Conservation (phyloP, 2,888 invertebrate species). For the Dexiosoma caninum region DNA sequence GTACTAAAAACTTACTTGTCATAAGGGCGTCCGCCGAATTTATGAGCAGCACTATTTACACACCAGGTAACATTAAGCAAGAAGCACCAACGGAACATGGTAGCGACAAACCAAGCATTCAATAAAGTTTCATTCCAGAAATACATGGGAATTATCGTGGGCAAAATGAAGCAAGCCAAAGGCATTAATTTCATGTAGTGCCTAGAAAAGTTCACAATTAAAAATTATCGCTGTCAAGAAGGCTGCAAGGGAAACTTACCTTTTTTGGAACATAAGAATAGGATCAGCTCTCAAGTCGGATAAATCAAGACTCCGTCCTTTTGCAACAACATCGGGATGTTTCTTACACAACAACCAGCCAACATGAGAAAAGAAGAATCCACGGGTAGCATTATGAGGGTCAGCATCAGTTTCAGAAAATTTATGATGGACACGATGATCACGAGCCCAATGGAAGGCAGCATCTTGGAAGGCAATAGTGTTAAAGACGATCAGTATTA, state of each 20-base stretch:
- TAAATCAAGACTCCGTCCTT: slow-evolving; percentile 91
- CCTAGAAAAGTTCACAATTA: slow-evolving; percentile 77
- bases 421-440: slow-evolving; percentile 93
- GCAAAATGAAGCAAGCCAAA: slow-evolving; percentile 86
- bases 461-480: slow-evolving; percentile 93
- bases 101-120: slow-evolving; percentile 83
- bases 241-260: slow-evolving; percentile 80
- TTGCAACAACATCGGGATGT: slow-evolving; percentile 91
- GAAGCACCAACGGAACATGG: slow-evolving; percentile 86
- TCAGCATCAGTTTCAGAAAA: slow-evolving; percentile 95
- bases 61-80: slow-evolving; percentile 92
- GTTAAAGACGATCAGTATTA: slow-evolving; percentile 89
- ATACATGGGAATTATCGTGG: slow-evolving; percentile 86
- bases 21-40: slow-evolving; percentile 86
- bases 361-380: slow-evolving; percentile 98
- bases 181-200: slow-evolving; percentile 87
- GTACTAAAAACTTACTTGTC: slow-evolving; percentile 80
- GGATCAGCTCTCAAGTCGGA: slow-evolving; percentile 90
- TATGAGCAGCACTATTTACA: slow-evolving; percentile 92
- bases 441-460: slow-evolving; percentile 87
- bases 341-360: slow-evolving; percentile 95
- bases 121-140: slow-evolving; percentile 86
- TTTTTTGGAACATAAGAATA: slow-evolving; percentile 90
- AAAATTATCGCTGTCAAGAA: background rate
- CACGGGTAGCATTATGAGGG: slow-evolving; percentile 93